Conservation (phyloP, 2,888 invertebrate species). For the Sinelater perroti region DNA sequence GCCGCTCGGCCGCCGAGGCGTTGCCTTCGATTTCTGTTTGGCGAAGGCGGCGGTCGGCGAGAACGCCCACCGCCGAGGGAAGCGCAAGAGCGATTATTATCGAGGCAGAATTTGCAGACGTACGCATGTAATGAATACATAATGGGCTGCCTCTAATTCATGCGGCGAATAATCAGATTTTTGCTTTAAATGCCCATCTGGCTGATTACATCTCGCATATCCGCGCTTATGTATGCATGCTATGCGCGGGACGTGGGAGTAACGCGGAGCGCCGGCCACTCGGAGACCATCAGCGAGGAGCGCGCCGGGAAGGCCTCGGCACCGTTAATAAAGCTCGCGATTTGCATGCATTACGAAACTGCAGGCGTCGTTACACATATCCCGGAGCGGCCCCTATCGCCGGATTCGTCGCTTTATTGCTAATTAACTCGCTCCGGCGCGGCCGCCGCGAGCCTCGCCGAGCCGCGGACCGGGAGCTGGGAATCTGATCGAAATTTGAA, state of each 20-base stretch:
- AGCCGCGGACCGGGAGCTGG: too few species aligned
- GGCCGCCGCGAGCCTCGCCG: too few species aligned
- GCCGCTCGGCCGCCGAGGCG: background rate
- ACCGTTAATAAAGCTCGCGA: conserved; percentile 40
- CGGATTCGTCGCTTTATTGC: too few species aligned
- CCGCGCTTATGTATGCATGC: conserved; percentile 12
- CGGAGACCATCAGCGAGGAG: too few species aligned
- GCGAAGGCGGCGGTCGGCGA: too few species aligned
- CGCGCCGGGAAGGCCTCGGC: conserved; percentile 18
- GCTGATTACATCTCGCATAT: conserved; percentile 11
- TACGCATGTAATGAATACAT: background rate
- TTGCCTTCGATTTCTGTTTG: too few species aligned
- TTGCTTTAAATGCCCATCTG: background rate
- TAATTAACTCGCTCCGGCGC: too few species aligned
- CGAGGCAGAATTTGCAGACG: background rate
- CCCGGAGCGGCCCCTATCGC: too few species aligned
- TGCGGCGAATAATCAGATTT: conserved; percentile 10
- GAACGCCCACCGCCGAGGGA: too few species aligned
- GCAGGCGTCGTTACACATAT: conserved; percentile 15
- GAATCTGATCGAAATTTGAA: too few species aligned
- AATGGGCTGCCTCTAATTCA: conserved; percentile 1
- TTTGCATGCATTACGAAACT: conserved; percentile 35
- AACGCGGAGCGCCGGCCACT: too few species aligned
- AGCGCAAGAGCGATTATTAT: too few species aligned
- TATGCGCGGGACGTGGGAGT: conserved; percentile 34